These are phyloP conservation scores for Lepilemur ruficaudatus DNA, from an alignment of 2,797 vertebrate species.

Conservation along the genomic window DNA sequence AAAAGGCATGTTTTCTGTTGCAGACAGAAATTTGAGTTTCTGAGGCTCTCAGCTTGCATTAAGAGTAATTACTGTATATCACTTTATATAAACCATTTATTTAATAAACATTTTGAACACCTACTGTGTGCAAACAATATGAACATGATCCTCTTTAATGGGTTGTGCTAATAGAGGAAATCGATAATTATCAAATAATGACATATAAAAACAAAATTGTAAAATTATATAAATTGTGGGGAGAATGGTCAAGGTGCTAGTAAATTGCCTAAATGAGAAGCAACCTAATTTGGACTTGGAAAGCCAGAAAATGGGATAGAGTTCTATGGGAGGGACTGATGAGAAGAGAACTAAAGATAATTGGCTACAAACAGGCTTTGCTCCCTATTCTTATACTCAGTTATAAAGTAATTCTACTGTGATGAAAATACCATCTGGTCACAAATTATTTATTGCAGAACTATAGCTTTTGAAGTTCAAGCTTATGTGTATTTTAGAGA, in stretches of 20 bases:
- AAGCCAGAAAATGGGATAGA: background rate
- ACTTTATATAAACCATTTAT: background rate
- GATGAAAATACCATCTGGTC: background rate
- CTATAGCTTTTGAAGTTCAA: background rate
- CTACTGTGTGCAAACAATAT: background rate
- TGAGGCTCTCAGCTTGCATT: background rate
- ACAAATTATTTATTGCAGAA: background rate
- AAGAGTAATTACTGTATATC: background rate
- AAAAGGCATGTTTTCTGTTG: background rate
- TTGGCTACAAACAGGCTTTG: background rate
- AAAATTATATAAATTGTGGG: background rate
- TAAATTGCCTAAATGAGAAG: background rate
- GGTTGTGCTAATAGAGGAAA: background rate
- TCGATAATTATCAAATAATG: background rate
- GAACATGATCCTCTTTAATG: background rate
- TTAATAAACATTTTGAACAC: background rate
- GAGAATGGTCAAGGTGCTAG: background rate
- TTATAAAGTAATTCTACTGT: background rate
- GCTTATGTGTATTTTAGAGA: background rate
- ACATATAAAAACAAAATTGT: background rate
- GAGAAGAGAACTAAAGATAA: background rate
- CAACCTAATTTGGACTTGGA: background rate
- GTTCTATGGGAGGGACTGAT: fast-evolving
- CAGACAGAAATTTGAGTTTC: background rate
- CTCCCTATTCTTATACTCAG: background rate